Evolutionary conservation across 2,113 vertebrate species (phyloP), one percentile per base, ranked within the genome.

Genomic region (Stictonetta naevosa): DNA sequence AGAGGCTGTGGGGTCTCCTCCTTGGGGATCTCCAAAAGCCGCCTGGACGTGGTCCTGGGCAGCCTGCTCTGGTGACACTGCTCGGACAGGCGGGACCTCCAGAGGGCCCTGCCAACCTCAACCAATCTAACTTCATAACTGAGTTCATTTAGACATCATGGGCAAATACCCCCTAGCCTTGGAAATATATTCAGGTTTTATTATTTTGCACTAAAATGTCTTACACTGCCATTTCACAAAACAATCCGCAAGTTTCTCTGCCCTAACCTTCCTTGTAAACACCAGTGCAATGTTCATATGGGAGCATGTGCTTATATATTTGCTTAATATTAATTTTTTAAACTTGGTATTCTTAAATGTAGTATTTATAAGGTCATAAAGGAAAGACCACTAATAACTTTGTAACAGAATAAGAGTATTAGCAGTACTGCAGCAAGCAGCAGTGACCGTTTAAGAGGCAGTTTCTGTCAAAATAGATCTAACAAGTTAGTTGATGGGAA

Each of bases 251-350:
- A 8, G 56, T 38, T n/a, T 48, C 53, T 58, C 56, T 87, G 38
- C 38, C 48, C 38, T 55, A 38, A 38, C 8, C 38, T 69, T 20
- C 34, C 15, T 3, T 40, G 52, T 34, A 25, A 56, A 22, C 50
- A 31, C 42, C 0, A 0, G 12, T 34, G 31, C 77, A 58, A 34
- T 1, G 4, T 34, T 74, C 18, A 3, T 19, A n/a, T 7, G 3
- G 9, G 15, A 74, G 3, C 2, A 2, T 34, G 31, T 48, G n/a
- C 38, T 56, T 40, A 40, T 3, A 63, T 40, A 55, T 38, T 58
- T 48, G 46, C 46, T 48, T 48, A 48, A 11, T 48, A 21, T 79
- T 56, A 21, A 13, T 15, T 48, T 72, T 56, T 40, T 48, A 73
- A 18, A 64, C 23, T 63, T 58, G 20, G n/a, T 16, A 29, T 25